Evolutionary conservation across 2,888 invertebrate species (phyloP), one percentile per base, ranked within the genome.

Genomic region (Balanococcus diminutus): DNA sequence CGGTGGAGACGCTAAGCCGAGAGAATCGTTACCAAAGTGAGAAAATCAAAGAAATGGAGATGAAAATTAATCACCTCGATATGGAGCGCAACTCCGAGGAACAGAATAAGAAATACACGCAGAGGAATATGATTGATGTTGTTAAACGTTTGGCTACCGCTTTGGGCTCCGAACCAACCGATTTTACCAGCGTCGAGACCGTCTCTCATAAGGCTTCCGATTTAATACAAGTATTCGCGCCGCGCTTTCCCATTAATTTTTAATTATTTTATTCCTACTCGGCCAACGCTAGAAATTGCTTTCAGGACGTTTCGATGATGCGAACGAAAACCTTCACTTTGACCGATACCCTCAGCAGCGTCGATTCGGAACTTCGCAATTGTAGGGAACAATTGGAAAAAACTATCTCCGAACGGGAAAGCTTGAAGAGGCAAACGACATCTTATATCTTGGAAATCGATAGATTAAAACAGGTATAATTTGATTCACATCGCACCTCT

Each of bases 141-240:
- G 92, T 95, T 19, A 91, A 94, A 56, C 92, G 95, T 86, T 89
- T 96, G 46, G 93, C 94, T 4, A 92, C 92, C 14, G 93, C 94
- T n/a, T 89, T 96, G 84, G 94, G 94, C 67, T 90, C 92, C 0
- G 94, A 93, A 89, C 89, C 89, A 75, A 89, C 88, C 32, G 91
- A 92, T 87, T 92, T 94, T 0, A 92, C 94, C 0, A 86, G 86
- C 9, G 87, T 87, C 9, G 88, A 88, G 25, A 95, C 95, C 89
- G 92, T 93, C 87, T 91, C 95, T 5, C 92, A 95, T n/a, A 94
- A 95, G 90, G 94, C 95, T 6, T 92, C 94, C 8, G 95, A 96
- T 90, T 90, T 95, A 22, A 94, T 95, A 28, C 94, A 95, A 89
- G 96, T 91, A 9, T 14, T 25, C 19, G n/a, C 19, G 19, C 11